These are phyloP conservation scores for Phaedon cochleariae DNA, from an alignment of 2,888 invertebrate genomes.

Conservation along the genomic window DNA sequence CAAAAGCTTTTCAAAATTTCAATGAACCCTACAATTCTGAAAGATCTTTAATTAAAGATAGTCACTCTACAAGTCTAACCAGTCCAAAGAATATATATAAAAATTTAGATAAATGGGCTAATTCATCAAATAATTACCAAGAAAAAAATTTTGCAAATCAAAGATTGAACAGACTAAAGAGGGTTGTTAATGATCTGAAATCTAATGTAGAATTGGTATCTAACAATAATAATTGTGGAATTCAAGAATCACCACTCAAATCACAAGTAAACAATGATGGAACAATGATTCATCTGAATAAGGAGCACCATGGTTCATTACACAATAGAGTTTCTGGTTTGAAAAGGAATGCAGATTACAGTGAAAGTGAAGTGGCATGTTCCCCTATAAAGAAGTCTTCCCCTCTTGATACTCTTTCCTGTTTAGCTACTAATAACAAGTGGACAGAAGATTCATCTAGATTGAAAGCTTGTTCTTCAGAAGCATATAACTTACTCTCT, in stretches of 20 bases:
- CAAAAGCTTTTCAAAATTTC: not conserved
- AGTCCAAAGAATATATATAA: slow-evolving; percentile 10
- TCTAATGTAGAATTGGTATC: not conserved
- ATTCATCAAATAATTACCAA: not conserved
- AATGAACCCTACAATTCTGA: not conserved
- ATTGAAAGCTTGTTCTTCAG: not conserved
- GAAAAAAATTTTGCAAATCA: slow-evolving; percentile 39
- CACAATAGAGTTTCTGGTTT: not conserved
- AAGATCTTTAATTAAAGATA: too few relatives aligned
- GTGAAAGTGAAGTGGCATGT: not conserved
- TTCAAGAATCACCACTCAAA: not conserved
- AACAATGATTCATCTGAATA: not conserved
- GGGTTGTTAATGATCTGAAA: slow-evolving; percentile 8
- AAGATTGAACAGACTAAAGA: slow-evolving; percentile 38
- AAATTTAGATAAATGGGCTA: slow-evolving; percentile 14
- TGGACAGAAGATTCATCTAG: not conserved
- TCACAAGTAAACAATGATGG: not conserved
- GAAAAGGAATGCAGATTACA: not conserved
- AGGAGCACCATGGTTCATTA: not conserved
- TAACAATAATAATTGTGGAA: not conserved
- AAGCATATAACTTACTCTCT: not conserved
- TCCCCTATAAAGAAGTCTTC: not conserved
- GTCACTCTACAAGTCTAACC: not conserved
- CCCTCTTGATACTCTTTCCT: too few relatives aligned
- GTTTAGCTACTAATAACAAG: too few relatives aligned